phyloP scores from a whole-genome alignment of 2,888 invertebrate genomes.

The Epinotia nisella region DNA sequence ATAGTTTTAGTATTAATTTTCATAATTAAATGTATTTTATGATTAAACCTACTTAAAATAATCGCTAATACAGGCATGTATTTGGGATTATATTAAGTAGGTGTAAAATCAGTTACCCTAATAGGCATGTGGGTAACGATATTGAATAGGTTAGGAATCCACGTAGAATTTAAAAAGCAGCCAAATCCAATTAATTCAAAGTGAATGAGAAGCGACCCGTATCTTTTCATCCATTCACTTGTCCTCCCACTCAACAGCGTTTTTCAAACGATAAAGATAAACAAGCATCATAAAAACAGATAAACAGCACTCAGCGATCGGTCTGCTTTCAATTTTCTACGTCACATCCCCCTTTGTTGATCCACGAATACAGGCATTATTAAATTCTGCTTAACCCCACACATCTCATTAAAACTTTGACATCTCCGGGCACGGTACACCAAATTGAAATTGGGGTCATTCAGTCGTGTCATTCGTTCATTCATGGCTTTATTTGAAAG shows the following conservation, averaged over 20 bases:
- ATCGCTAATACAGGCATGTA: too few relatives aligned
- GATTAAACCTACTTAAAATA: too few relatives aligned
- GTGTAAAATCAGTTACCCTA: too few relatives aligned
- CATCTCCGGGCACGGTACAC: constrained; percentile 21
- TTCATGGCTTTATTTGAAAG: constrained; percentile 36
- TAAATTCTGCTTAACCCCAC: constrained; percentile 41
- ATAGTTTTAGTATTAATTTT: too few relatives aligned
- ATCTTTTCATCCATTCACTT: constrained; percentile 31
- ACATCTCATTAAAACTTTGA: constrained; percentile 44
- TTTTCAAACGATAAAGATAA: constrained; percentile 36
- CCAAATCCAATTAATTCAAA: neutral
- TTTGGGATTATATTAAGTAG: too few relatives aligned
- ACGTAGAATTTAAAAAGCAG: neutral
- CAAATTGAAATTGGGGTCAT: constrained; percentile 36
- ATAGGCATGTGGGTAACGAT: too few relatives aligned
- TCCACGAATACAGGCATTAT: constrained; percentile 28
- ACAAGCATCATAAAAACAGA: constrained; percentile 38
- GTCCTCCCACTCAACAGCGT: constrained; percentile 22
- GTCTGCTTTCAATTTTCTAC: constrained; percentile 39
- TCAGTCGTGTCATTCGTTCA: constrained; percentile 38
- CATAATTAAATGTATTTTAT: too few relatives aligned
- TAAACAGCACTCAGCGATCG: constrained; percentile 35
- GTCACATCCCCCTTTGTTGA: constrained; percentile 38
- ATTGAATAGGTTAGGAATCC: neutral
- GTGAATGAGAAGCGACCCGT: constrained; percentile 12